Evolutionary conservation across 1,140 invertebrate species (phyloP), one percentile per base, ranked within the genome.

Genomic region (Lordiphosa mommai): DNA sequence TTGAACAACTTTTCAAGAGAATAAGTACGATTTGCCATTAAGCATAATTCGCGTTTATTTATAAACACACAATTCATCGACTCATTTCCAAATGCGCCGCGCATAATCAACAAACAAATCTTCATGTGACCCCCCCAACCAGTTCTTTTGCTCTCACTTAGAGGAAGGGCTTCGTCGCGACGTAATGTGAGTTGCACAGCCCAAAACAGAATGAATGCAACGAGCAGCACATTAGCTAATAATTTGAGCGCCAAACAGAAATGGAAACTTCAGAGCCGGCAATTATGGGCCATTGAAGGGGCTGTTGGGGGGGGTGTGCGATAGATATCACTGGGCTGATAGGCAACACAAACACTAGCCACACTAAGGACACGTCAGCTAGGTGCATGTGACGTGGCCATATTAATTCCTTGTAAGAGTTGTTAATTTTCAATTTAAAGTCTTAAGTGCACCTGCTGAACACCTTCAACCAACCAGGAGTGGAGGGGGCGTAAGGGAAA

Each of bases 161-260:
- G 7, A 37, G 14, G 12, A 14, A 14, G 10, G 14, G 12, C 34
- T 6, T 6, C 10, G 40, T 43, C 40, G 40, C 40, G 40, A 43
- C 40, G 40, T 43, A 27, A 43, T 43, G 12, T 29, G 40, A 43
- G 40, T 43, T 43, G 40, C 40, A 43, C 40, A 43, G 40, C 40
- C 40, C 40, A 43, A 43, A 43, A 43, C 40, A 12, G 40, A 43
- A 43, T 43, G 40, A 43, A 23, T 43, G 40, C 40, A 43, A 27
- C 27, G 16, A 43, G 20, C 27, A 23, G 38, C 20, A 43, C 20
- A 43, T 43, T 43, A 43, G 40, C 40, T 43, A 27, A 43, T 43
- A 43, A 13, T 43, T 27, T 43, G 20, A 43, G 20, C 16, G 12
- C 8, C 40, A 41, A 41, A 1, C 17, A 23, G 14, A 12, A 43